phyloP scores from a whole-genome alignment of 1,140 invertebrate genomes.

The Drosophila murphyi region DNA sequence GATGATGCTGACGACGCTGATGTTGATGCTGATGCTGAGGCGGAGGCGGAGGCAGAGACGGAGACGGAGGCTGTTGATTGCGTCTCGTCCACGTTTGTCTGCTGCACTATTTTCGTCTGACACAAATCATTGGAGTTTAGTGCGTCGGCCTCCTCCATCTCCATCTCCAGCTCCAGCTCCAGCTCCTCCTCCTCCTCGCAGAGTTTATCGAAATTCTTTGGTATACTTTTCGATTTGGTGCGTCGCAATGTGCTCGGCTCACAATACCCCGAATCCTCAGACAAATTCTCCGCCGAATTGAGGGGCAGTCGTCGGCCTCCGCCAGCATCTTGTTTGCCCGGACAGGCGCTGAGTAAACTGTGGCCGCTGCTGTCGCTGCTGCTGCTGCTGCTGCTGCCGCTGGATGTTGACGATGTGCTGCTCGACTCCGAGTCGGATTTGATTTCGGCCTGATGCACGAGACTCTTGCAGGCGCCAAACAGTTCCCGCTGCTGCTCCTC shows the following conservation, averaged over 20 bases:
- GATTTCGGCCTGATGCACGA: slow-evolving; percentile 48
- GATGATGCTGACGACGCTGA: no score
- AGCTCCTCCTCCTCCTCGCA: slow-evolving; percentile 76
- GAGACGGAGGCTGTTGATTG: slow-evolving; percentile 7
- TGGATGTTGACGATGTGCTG: slow-evolving; percentile 43
- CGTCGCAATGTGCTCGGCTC: slow-evolving; percentile 85
- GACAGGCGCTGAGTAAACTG: slow-evolving; percentile 56
- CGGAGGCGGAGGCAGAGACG: no score
- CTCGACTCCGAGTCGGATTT: slow-evolving; percentile 74
- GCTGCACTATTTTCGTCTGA: slow-evolving; percentile 76
- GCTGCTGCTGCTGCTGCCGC: slow-evolving; percentile 64
- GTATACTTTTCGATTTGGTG: slow-evolving; percentile 84
- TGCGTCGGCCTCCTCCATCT: slow-evolving; percentile 34
- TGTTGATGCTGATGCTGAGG: no score
- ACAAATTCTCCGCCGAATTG: slow-evolving; percentile 89
- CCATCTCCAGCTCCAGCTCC: slow-evolving; percentile 22
- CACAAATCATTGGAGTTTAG: slow-evolving; percentile 74
- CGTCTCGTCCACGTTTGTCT: slow-evolving; percentile 22
- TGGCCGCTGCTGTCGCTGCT: slow-evolving; percentile 65
- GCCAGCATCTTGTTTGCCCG: slow-evolving; percentile 30
- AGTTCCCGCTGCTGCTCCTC: slow-evolving; percentile 56
- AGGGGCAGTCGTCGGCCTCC: slow-evolving; percentile 47
- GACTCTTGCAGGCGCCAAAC: slow-evolving; percentile 49
- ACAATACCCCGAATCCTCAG: slow-evolving; percentile 91
- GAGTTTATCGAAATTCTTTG: slow-evolving; percentile 84